Evolutionary conservation across 92 coral and sea anemone species (phyloP).

Genomic region (Parazoanthus atlanticus): DNA sequence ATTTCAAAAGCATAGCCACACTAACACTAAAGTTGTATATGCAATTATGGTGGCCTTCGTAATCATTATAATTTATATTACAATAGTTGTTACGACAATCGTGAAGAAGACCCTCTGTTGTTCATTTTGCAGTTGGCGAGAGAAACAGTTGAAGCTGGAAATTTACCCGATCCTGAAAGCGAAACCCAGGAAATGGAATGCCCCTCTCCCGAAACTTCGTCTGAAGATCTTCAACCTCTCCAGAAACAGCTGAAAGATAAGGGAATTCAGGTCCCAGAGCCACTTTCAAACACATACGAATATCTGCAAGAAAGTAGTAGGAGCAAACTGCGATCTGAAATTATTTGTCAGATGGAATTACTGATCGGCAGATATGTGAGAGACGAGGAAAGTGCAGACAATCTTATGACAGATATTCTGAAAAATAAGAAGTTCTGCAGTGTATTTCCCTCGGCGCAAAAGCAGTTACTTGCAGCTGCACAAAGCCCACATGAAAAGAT

Average conservation of each 20-base stretch:
- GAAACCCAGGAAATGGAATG: too few species aligned
- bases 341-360: background rate
- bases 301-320: slow-evolving; percentile 2
- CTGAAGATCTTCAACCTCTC: too few species aligned
- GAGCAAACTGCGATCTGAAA: background rate
- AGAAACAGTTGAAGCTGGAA: too few species aligned
- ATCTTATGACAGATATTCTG: background rate
- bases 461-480: background rate
- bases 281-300: background rate
- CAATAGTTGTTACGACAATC: too few species aligned
- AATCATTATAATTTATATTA: background rate
- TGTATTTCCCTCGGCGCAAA: background rate
- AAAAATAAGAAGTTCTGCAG: background rate
- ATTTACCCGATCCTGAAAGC: too few species aligned
- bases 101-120: too few species aligned
- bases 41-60: too few species aligned
- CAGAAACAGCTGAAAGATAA: background rate
- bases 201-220: too few species aligned
- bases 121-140: too few species aligned
- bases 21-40: too few species aligned
- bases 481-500: background rate
- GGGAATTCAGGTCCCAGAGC: background rate
- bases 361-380: background rate
- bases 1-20: background rate
- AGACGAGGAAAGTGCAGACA: background rate